A percentile compares a stretch with the other conserved stretches of the same genome.
Conservation (phyloP, 2,888 invertebrate species). For the Nymphalis polychloros region DNA sequence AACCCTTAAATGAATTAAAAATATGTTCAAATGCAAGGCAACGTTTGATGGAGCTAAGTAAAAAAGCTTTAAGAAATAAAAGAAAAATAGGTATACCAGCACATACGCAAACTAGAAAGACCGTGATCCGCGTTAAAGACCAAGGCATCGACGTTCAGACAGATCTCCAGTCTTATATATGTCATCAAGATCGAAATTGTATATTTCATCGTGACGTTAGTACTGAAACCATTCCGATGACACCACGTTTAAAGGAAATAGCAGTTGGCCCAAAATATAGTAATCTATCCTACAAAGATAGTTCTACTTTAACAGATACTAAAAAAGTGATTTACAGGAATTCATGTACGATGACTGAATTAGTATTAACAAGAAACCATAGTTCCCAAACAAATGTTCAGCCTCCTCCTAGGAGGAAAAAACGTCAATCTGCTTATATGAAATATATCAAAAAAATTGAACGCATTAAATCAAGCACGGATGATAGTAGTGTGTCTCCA, state of each 20-base stretch:
- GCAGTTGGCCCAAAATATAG: slow-evolving; percentile 65
- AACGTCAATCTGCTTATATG: slow-evolving; percentile 47
- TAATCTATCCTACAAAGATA: slow-evolving; percentile 58
- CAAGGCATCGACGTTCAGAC: slow-evolving; percentile 78
- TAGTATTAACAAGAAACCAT: slow-evolving; percentile 51
- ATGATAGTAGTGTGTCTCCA: slow-evolving; percentile 65
- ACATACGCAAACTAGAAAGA: slow-evolving; percentile 81
- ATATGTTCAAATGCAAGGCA: slow-evolving; percentile 83
- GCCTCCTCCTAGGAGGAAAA: slow-evolving; percentile 65
- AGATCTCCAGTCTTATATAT: slow-evolving; percentile 72
- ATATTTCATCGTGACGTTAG: slow-evolving; percentile 59
- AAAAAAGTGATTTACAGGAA: slow-evolving; percentile 55
- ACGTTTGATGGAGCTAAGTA: slow-evolving; percentile 81
- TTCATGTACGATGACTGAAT: slow-evolving; percentile 71
- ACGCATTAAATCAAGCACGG: slow-evolving; percentile 43
- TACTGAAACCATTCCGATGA: slow-evolving; percentile 71
- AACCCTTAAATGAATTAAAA: slow-evolving; percentile 77
- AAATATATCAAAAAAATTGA: slow-evolving; percentile 50
- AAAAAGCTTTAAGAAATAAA: slow-evolving; percentile 80
- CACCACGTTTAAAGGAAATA: slow-evolving; percentile 75
- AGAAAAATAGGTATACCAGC: slow-evolving; percentile 76
- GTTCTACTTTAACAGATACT: slow-evolving; percentile 61
- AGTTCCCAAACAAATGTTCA: slow-evolving; percentile 63
- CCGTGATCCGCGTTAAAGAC: slow-evolving; percentile 80
- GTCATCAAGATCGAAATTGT: slow-evolving; percentile 55